Base-by-base conservation (phyloP, 2,113 vertebrate genomes). In the Bungarus multicinctus region DNA sequence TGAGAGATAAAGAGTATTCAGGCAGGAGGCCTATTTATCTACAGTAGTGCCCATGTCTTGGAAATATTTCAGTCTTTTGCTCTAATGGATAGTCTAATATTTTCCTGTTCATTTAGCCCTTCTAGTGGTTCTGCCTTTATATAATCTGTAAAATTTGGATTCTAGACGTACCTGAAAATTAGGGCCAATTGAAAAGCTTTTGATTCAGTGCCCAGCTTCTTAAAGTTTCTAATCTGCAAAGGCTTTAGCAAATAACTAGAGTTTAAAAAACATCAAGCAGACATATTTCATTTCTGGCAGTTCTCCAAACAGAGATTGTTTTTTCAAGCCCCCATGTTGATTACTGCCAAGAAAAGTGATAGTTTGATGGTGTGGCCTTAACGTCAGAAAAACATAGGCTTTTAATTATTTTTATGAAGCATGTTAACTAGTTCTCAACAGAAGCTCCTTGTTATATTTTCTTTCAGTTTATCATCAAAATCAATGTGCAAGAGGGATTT, bases 381-480 rank as follows among this genome's bases (percentile, higher is more conserved):
- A 92, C 20, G 1, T 90, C 52, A 23, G 81, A 89, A 30, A 57
- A 92, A 87, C 57, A 69, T 50, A 90, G 91, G 57, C 57, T 92
- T 92, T 94, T 94, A 92, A 94, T 94, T 94, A 90, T 92, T 92
- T 94, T 87, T 94, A 94, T 57, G 88, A 47, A 94, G 64, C 50
- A 92, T 81, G 39, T 94, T 92, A 94, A 92, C 81, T 92, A 87
- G 74, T 81, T 92, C 57, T 94, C 52, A 85, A 90, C 57, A 90
- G 88, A 90, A 89, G 89, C 39, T 87, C 93, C 50, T 81, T 55
- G 57, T 85, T 91, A 57, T 39, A 20, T 90, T 87, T 92, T 90
- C 30, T 60, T 89, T 86, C 87, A 69, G 39, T 20, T 87, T 92
- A 74, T 87, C 89, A 90, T 92, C 57, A 39, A 94, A 87, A 92